These are phyloP conservation scores for Cantharis lateralis DNA, from an alignment of 2,888 invertebrate genomes.

Conservation along the genomic window DNA sequence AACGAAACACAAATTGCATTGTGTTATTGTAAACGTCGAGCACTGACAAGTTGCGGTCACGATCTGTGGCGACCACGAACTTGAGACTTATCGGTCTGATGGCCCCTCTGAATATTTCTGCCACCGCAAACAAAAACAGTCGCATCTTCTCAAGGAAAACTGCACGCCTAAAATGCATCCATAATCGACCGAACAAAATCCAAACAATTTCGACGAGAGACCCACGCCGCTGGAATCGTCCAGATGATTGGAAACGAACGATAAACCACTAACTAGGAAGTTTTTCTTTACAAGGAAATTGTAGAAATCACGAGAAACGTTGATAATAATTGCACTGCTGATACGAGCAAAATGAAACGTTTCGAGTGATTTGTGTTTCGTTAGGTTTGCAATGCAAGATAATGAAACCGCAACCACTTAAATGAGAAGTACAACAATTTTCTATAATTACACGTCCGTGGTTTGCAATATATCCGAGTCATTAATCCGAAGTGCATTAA, in stretches of 20 bases:
- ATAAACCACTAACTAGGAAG: not conserved
- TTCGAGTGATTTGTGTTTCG: not conserved
- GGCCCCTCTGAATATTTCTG: conserved; percentile 12
- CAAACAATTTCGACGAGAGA: too few species aligned
- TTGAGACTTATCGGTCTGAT: conserved; percentile 28
- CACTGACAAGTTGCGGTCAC: conserved; percentile 8
- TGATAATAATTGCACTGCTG: not conserved
- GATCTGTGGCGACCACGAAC: conserved; percentile 10
- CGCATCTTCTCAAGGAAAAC: not conserved
- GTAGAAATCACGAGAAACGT: not conserved
- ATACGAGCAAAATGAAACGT: not conserved
- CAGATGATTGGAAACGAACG: not conserved
- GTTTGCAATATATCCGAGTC: not conserved
- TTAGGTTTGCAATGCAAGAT: not conserved
- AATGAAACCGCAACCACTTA: not conserved
- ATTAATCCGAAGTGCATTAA: not conserved
- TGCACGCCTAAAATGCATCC: not conserved
- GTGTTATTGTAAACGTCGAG: not conserved
- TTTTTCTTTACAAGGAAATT: not conserved
- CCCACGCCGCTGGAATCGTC: not conserved
- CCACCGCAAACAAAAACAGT: not conserved
- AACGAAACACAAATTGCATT: not conserved
- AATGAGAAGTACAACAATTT: not conserved
- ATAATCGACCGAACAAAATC: not conserved
- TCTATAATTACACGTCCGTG: not conserved